phyloP scores from a whole-genome alignment of 2,888 invertebrate species.

The Malacosoma neustria region DNA sequence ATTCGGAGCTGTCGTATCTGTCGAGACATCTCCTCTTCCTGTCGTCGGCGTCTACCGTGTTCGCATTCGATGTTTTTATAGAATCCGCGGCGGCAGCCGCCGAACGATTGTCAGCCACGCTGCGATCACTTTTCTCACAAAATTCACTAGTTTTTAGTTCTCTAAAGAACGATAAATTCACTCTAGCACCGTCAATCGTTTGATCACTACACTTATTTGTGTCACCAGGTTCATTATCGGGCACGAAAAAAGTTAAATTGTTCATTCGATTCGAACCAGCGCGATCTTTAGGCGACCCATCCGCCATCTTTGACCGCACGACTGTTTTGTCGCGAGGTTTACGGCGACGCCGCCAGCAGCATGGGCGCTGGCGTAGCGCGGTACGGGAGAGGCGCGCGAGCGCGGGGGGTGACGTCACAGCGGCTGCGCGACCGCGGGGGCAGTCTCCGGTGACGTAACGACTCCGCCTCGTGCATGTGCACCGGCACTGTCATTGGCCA shows the following conservation, averaged over 20 bases:
- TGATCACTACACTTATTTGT: conserved; percentile 72
- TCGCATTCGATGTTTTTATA: conserved; percentile 51
- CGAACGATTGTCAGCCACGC: conserved; percentile 58
- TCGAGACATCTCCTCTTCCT: conserved; percentile 91
- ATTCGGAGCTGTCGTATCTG: conserved; percentile 95
- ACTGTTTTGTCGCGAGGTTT: conserved; percentile 69
- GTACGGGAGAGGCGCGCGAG: conserved; percentile 37
- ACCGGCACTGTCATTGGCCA: conserved; percentile 68
- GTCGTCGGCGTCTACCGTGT: conserved; percentile 65
- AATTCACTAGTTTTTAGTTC: conserved; percentile 68
- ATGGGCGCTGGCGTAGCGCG: conserved; percentile 51
- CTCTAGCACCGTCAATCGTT: conserved; percentile 49
- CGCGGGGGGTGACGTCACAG: conserved; percentile 61
- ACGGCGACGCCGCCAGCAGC: conserved; percentile 38
- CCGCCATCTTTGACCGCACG: conserved; percentile 89
- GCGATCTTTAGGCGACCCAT: conserved; percentile 81
- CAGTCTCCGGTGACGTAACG: conserved; percentile 66
- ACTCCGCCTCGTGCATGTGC: conserved; percentile 72
- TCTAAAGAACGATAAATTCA: conserved; percentile 64
- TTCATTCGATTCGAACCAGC: conserved; percentile 74
- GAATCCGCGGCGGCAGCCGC: conserved; percentile 45
- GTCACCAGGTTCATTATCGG: conserved; percentile 64
- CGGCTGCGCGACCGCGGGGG: conserved; percentile 67
- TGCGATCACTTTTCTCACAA: conserved; percentile 71
- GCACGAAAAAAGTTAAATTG: conserved; percentile 71